Conservation (phyloP, 2,888 invertebrate species). For the Drosophila mulleri region DNA sequence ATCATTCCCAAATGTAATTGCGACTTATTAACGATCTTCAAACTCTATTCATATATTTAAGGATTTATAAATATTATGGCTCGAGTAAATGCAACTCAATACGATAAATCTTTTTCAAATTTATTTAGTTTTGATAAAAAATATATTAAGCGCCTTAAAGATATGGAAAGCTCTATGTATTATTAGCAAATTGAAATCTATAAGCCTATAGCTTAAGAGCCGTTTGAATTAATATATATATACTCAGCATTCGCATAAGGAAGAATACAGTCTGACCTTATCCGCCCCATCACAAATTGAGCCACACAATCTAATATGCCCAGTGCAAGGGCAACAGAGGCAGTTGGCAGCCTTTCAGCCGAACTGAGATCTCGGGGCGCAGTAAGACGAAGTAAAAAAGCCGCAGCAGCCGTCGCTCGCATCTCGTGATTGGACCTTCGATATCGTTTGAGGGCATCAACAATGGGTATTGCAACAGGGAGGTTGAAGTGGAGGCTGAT, state of each 20-base stretch:
- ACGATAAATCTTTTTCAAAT: neutral
- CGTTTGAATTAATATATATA: no score
- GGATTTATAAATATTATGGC: neutral
- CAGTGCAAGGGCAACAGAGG: neutral
- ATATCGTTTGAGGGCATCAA: slow-evolving; percentile 71
- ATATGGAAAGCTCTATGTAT: no score
- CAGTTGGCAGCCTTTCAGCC: slow-evolving; percentile 57
- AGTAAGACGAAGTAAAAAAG: slow-evolving; percentile 33
- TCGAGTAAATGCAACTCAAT: neutral
- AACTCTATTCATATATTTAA: neutral
- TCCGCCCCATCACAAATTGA: neutral
- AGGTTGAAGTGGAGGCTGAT: neutral
- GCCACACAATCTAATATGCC: neutral
- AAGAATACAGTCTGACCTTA: neutral
- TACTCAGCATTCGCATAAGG: neutral
- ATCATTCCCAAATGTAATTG: neutral
- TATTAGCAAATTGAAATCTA: no score
- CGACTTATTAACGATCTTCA: neutral
- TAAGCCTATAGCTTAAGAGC: no score
- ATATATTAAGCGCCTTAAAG: neutral
- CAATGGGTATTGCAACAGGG: slow-evolving; percentile 38
- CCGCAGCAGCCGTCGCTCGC: slow-evolving; percentile 30
- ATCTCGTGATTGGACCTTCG: slow-evolving; percentile 65
- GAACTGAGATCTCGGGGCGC: slow-evolving; percentile 18
- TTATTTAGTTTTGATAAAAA: neutral